Percentiles rank a stretch among this genome's conserved stretches.
Evolutionary conservation across 1,140 invertebrate genomes (phyloP).

Genomic region (Ericerus pela): DNA sequence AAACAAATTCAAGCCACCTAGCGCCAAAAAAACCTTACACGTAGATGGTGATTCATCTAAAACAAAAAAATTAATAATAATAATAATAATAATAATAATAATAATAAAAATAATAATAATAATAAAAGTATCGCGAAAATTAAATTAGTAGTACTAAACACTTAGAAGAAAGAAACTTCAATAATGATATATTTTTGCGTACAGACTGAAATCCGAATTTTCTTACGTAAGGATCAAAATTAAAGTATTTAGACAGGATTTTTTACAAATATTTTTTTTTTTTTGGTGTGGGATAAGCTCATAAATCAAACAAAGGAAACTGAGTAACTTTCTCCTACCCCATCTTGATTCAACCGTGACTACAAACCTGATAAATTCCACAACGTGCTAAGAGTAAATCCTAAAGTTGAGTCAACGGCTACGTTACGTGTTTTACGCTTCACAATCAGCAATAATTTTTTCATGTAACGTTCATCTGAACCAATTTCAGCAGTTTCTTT

Average conservation of each 20-base stretch:
- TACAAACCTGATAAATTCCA: conserved; percentile 61
- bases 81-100: not conserved
- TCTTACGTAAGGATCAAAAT: too few species aligned
- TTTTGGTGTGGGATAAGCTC: too few species aligned
- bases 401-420: conserved; percentile 56
- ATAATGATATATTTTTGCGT: too few species aligned
- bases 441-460: conserved; percentile 53
- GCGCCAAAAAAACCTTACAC: conserved; percentile 54
- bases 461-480: conserved; percentile 52
- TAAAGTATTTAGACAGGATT: too few species aligned
- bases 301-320: too few species aligned
- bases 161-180: not conserved
- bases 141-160: not conserved
- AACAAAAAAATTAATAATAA: conserved; percentile 15
- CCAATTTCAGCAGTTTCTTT: conserved; percentile 56
- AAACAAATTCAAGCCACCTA: conserved; percentile 54
- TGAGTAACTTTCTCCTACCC: too few species aligned
- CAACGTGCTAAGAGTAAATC: conserved; percentile 63
- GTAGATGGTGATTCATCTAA: conserved; percentile 54
- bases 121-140: not conserved
- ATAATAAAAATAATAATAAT: conserved; percentile 5
- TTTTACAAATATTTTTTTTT: too few species aligned
- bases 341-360: too few species aligned
- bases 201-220: too few species aligned
- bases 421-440: conserved; percentile 42